phyloP scores from a whole-genome alignment of 92 coral and sea anemone genomes.

The Phenganax marumi region DNA sequence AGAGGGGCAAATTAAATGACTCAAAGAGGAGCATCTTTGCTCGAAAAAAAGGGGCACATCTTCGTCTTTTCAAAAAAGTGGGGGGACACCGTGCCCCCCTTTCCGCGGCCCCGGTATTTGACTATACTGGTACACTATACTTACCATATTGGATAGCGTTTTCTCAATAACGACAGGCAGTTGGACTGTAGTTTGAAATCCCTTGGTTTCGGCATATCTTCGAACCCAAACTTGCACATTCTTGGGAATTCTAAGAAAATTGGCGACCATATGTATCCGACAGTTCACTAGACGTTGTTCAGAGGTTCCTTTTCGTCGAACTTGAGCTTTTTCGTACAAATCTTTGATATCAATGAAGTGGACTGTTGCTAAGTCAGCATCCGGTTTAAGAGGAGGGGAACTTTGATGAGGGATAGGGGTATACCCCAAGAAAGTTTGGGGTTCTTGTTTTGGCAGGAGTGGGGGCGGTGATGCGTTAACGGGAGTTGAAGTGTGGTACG shows the following conservation, averaged over 20 bases:
- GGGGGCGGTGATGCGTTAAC: not conserved
- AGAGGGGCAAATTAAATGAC: too few species aligned
- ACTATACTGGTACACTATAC: not conserved
- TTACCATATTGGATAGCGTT: conserved; percentile 28
- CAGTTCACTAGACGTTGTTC: conserved; percentile 88
- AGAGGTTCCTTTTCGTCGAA: conserved; percentile 84
- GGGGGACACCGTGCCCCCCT: too few species aligned
- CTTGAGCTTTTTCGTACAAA: conserved; percentile 83
- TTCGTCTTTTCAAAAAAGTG: too few species aligned
- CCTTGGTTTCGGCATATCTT: conserved; percentile 18
- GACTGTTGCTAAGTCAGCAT: conserved; percentile 30
- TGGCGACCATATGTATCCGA: conserved; percentile 75
- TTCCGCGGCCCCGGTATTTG: not conserved
- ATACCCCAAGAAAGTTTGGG: not conserved
- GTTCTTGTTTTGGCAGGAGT: conserved; percentile 7
- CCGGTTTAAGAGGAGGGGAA: conserved; percentile 5
- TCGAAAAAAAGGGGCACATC: too few species aligned
- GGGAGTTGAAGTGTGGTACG: not conserved
- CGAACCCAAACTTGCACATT: conserved; percentile 28
- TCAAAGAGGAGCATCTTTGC: too few species aligned
- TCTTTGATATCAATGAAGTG: conserved; percentile 77
- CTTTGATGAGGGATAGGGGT: not conserved
- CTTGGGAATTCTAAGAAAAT: conserved; percentile 50
- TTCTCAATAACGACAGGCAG: conserved; percentile 24
- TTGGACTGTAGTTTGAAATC: conserved; percentile 13